A percentile compares a stretch with the other conserved stretches of the same genome.
These are phyloP conservation scores for Rhynchonycteris naso DNA, from an alignment of 2,797 vertebrate species.

Conservation along the genomic window DNA sequence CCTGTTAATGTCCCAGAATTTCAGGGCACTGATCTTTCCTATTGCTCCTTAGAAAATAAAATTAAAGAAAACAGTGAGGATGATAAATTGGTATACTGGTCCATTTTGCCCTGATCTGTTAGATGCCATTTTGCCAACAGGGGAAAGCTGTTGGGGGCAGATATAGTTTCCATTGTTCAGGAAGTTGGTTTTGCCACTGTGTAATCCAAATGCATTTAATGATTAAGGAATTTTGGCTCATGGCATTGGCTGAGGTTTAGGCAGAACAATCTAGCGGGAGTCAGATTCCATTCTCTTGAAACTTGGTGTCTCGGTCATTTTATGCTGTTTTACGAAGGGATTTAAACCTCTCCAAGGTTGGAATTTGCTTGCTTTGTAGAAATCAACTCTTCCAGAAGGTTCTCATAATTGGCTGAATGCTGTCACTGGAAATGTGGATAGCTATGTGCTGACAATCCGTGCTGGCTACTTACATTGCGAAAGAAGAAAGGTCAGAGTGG, in stretches of 20 bases:
- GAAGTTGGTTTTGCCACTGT: constrained; percentile 26
- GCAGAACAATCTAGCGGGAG: neutral
- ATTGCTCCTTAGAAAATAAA: neutral
- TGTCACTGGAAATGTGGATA: neutral
- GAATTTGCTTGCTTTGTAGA: constrained; percentile 64
- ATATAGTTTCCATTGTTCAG: neutral
- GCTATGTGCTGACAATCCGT: constrained; percentile 15
- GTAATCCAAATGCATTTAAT: constrained; percentile 48
- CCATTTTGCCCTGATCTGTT: neutral
- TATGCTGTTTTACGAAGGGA: constrained; percentile 47
- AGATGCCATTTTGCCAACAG: neutral
- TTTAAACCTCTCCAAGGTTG: constrained; percentile 52
- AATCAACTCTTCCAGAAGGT: constrained; percentile 22
- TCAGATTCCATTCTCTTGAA: constrained; percentile 30
- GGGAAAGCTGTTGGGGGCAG: neutral
- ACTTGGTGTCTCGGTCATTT: constrained; percentile 27
- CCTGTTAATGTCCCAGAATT: neutral
- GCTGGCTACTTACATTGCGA: constrained; percentile 1
- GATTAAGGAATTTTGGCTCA: neutral
- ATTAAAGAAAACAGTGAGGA: neutral
- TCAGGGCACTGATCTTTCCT: neutral
- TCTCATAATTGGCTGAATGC: constrained; percentile 13
- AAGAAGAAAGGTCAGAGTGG: constrained; percentile 61
- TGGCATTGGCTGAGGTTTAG: neutral
- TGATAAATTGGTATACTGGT: neutral